Evolutionary conservation across 2,113 vertebrate genomes (phyloP), one percentile per base, ranked within the genome.

Genomic region (Otis tarda): DNA sequence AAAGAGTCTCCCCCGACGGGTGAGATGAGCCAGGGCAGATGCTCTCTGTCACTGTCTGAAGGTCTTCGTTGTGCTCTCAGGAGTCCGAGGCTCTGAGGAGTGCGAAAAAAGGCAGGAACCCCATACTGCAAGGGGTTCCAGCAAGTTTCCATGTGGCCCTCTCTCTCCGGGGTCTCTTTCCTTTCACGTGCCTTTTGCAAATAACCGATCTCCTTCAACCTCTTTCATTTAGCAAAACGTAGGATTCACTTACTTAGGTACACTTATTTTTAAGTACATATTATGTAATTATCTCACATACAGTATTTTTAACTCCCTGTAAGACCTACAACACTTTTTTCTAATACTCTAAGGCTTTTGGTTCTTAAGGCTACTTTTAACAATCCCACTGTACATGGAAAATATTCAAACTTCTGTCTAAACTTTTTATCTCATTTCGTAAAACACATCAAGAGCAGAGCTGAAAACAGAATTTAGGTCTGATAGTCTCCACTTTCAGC

Each of bases 21-120:
- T 41, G 37, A 95, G 88, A 96, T 3, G 3, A 93, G 85, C 85
- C 92, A 92, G 56, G 73, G 83, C 95, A 96, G 85, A 95, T 94
- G 92, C 23, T 83, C 39, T 71, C 33, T 77, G 67, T 70, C 79
- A 61, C 33, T 37, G 8, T 45, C 55, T 28, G 83, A 89, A 92
- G 35, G 83, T 47, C 79, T 89, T 53, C 75, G 17, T 71, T 90
- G 43, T 8, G 10, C 49, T 64, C 39, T 68, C 35, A 24, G 12
- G 9, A 83, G 30, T 9, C n/a, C 19, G 50, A 77, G 39, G 52
- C 60, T 43, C 41, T 43, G 14, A 43, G 41, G 41, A 43, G 41
- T 43, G 41, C 14, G 5, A 43, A 43, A 14, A 43, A 43, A 43
- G 41, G 41, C 41, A 43, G 41, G 41, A 43, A 43, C 41, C 14